Evolutionary conservation across 2,113 vertebrate species (phyloP).

Genomic region (Ceratotherium simum): DNA sequence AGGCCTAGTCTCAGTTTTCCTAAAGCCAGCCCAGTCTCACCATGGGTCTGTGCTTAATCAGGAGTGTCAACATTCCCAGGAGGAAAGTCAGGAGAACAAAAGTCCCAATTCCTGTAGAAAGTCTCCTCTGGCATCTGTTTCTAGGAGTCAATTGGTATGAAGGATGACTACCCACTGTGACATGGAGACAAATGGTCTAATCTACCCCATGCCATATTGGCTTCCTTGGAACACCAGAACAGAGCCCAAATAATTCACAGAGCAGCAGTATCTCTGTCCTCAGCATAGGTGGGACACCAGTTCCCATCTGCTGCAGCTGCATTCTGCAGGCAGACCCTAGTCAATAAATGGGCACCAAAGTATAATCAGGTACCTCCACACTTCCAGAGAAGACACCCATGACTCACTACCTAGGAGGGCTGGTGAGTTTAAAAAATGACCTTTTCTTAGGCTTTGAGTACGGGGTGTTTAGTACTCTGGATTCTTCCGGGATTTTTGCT

Average conservation of each 20-base stretch:
- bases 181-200: background rate
- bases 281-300: constrained; percentile 33
- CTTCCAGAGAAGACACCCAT: constrained; percentile 76
- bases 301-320: constrained; percentile 89
- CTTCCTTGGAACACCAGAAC: background rate
- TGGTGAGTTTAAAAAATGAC: background rate
- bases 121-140: background rate
- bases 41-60: background rate
- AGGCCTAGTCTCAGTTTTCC: background rate
- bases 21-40: background rate
- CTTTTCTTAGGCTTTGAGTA: constrained; percentile 8
- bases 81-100: background rate
- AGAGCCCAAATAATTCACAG: constrained; percentile 45
- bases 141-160: background rate
- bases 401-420: constrained; percentile 63
- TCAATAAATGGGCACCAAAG: constrained; percentile 74
- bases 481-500: constrained; percentile 18
- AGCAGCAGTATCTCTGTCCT: constrained; percentile 50
- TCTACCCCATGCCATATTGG: background rate
- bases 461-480: background rate
- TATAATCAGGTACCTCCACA: constrained; percentile 64
- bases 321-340: constrained; percentile 85
- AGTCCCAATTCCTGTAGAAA: background rate
- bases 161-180: background rate
- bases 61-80: background rate